These are phyloP conservation scores for Nasonia vitripennis DNA, from an alignment of 1,140 invertebrate genomes.

Conservation along the genomic window DNA sequence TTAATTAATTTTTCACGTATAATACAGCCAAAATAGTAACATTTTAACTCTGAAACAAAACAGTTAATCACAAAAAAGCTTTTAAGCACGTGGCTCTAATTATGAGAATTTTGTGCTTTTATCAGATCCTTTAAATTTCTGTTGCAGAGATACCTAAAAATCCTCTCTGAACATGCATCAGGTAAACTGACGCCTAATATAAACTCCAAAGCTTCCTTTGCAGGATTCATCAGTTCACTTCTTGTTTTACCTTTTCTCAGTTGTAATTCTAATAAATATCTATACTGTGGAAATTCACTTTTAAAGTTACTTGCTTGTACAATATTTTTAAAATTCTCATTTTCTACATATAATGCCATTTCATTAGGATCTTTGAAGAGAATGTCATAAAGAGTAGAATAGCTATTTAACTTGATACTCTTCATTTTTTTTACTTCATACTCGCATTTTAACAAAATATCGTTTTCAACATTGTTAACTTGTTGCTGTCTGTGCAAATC, in stretches of 20 bases:
- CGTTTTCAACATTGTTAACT: background rate
- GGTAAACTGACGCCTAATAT: conserved; percentile 13
- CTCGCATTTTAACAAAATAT: conserved; percentile 7
- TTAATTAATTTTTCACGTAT: background rate
- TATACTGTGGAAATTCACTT: conserved; percentile 28
- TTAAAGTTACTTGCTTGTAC: conserved; percentile 29
- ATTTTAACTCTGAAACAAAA: background rate
- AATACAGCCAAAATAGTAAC: background rate
- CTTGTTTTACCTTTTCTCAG: conserved; percentile 12
- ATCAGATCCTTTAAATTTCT: conserved; percentile 30
- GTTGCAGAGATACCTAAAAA: conserved; percentile 33
- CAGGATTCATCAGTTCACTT: background rate
- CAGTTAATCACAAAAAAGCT: no score
- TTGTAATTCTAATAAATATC: conserved; percentile 27
- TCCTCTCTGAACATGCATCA: conserved; percentile 40
- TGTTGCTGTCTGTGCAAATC: background rate
- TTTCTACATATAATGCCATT: conserved; percentile 36
- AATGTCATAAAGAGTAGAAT: conserved; percentile 16
- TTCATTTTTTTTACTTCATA: conserved; percentile 30
- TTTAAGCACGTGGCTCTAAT: background rate
- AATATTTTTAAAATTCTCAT: conserved; percentile 23
- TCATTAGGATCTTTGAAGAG: conserved; percentile 34
- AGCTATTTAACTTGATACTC: conserved; percentile 6
- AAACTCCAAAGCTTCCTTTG: conserved; percentile 11
- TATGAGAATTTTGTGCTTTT: background rate